Conservation (phyloP, 2,888 invertebrate species). For the Hypsopygia costalis region DNA sequence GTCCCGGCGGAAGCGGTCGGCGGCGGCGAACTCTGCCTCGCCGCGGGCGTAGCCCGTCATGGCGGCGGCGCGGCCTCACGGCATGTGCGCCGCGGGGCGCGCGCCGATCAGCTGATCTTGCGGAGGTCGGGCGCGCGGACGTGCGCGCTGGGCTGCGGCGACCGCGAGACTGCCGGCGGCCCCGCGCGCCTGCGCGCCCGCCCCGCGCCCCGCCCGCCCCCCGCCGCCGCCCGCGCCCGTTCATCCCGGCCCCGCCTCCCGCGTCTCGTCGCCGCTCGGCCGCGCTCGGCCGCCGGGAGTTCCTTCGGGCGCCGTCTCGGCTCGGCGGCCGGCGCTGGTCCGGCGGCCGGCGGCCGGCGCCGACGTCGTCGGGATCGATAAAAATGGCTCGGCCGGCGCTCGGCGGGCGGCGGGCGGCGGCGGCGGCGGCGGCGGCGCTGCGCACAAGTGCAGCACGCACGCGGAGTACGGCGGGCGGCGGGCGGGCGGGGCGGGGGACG, state of each 20-base stretch:
- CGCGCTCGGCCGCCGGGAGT: neutral
- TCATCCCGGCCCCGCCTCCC: constrained; percentile 32
- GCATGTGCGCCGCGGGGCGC: constrained; percentile 73
- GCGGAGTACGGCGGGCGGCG: constrained; percentile 19
- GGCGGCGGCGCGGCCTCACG: constrained; percentile 71
- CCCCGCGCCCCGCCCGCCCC: constrained; percentile 31
- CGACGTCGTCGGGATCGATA: constrained; percentile 37
- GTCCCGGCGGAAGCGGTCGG: constrained; percentile 69
- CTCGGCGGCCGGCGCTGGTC: constrained; percentile 9
- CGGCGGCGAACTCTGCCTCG: constrained; percentile 72
- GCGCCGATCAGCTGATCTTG: constrained; percentile 71
- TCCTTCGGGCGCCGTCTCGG: constrained; percentile 13
- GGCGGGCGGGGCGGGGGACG: constrained; percentile 16
- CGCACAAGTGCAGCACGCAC: constrained; percentile 51
- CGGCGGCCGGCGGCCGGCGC: no score
- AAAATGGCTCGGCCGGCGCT: constrained; percentile 35
- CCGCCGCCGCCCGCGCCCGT: constrained; percentile 31
- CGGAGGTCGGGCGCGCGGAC: constrained; percentile 48
- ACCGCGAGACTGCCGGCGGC: constrained; percentile 56
- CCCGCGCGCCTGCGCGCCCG: constrained; percentile 48
- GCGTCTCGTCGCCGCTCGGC: constrained; percentile 8
- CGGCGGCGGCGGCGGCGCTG: constrained; percentile 38
- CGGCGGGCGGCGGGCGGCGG: constrained; percentile 40
- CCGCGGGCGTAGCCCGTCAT: constrained; percentile 78
- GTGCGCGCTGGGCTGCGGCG: constrained; percentile 53